Base-by-base conservation (phyloP, 2,888 invertebrate species). In the Anaspis maculata region DNA sequence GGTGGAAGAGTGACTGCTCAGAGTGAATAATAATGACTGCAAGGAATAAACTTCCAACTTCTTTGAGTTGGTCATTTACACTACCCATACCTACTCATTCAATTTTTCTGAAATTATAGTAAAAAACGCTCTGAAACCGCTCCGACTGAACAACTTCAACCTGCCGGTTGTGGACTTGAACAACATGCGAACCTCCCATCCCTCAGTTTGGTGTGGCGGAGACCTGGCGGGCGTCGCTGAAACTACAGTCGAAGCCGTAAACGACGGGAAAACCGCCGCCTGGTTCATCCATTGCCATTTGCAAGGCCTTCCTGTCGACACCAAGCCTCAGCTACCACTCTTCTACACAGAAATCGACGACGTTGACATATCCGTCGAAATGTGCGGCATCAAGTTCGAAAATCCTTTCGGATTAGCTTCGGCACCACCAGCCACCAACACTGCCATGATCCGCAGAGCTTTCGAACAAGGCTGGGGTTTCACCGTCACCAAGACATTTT, bases 401-500 rank as follows among this genome's bases (percentile, higher is more conserved):
- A 97, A 97, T 69, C 97, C 97, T 0, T 97, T 95, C 57, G 97
- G 98, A 0, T 67, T 98, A 40, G 98, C 97, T 2, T 95, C 94
- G 31, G 97, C 98, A 0, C 92, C 96, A 1, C 97, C 97, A 2
- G 89, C 94, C 3, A 98, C 97, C 2, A 83, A 84, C 36, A 77
- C 88, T 2, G 80, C 92, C 0, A 98, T 98, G 96, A 94, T 97
- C 27, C 71, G 97, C 3, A 71, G 97, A 41, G 85, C 88, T 10
- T 98, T 97, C 61, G 81, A 92, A 61, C 88, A 90, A 48, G 97
- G 97, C 1, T 98, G 98, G 98, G 88, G 83, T 1, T 98, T 91
- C 59, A 89, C 82, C n/a, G 85, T 98, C 2, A 98, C 97, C 0
- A 98, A 98, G 70, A 98, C 97, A 0, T 98, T 91, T 61, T 76